phyloP scores from a whole-genome alignment of 1,140 invertebrate genomes.

The Caenorhabditis inopinata region DNA sequence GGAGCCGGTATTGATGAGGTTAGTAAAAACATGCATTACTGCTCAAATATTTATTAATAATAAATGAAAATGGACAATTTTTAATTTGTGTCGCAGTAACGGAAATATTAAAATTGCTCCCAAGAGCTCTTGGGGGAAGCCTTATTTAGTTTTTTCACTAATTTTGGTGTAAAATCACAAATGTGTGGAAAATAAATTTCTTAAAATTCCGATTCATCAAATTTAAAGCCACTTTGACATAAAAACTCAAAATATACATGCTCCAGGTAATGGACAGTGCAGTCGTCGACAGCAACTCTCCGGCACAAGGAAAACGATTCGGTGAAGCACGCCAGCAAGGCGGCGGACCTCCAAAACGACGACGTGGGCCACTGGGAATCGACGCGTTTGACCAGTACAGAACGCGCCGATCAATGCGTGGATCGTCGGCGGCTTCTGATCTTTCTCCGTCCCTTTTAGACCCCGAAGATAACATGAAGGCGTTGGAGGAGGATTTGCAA shows the following conservation, averaged over 20 bases:
- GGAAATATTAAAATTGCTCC: too few species aligned
- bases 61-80: background rate
- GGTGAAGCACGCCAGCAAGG: background rate
- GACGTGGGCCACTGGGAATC: background rate
- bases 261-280: constrained; percentile 9
- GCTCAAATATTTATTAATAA: too few species aligned
- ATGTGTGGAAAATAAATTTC: background rate
- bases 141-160: too few species aligned
- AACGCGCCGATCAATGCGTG: background rate
- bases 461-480: background rate
- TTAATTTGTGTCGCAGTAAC: too few species aligned
- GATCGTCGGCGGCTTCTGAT: background rate
- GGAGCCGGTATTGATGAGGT: constrained; percentile 13
- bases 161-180: too few species aligned
- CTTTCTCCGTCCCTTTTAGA: too few species aligned
- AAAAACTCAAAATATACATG: too few species aligned
- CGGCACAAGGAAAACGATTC: background rate
- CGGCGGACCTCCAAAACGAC: background rate
- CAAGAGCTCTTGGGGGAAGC: too few species aligned
- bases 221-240: too few species aligned
- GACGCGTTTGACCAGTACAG: background rate
- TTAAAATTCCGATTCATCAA: too few species aligned
- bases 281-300: background rate
- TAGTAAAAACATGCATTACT: too few species aligned
- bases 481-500: background rate